Conservation (phyloP, 2,888 invertebrate species). For the Andrena praecox region DNA sequence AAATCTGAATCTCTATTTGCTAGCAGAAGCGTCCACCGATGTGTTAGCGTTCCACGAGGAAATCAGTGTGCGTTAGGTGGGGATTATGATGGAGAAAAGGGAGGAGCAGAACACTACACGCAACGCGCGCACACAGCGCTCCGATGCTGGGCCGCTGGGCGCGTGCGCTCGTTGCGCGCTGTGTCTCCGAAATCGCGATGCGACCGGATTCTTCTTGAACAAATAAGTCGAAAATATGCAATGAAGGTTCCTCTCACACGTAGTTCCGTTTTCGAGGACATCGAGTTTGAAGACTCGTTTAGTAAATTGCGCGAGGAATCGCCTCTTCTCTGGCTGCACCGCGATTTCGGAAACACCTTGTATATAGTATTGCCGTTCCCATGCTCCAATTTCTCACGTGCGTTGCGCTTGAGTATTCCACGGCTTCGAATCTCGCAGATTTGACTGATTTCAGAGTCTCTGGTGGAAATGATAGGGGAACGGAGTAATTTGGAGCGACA, state of each 20-base stretch:
- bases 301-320: conserved; percentile 35
- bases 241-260: no score
- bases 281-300: no score
- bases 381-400: conserved; percentile 14
- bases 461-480: background rate
- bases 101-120: background rate
- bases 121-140: background rate
- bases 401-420: background rate
- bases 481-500: background rate
- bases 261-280: no score
- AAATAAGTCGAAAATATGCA: no score
- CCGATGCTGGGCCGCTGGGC: conserved; percentile 42
- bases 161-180: conserved; percentile 45
- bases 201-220: no score
- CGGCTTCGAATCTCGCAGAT: background rate
- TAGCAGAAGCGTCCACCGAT: background rate
- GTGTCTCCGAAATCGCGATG: no score
- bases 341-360: no score
- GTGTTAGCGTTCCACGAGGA: conserved; percentile 5
- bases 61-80: conserved; percentile 3
- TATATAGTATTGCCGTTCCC: background rate
- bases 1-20: no score
- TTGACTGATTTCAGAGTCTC: background rate
- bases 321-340: background rate
- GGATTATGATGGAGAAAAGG: background rate